phyloP scores from a whole-genome alignment of 2,113 vertebrate species.

The Chascanopsetta lugubris region DNA sequence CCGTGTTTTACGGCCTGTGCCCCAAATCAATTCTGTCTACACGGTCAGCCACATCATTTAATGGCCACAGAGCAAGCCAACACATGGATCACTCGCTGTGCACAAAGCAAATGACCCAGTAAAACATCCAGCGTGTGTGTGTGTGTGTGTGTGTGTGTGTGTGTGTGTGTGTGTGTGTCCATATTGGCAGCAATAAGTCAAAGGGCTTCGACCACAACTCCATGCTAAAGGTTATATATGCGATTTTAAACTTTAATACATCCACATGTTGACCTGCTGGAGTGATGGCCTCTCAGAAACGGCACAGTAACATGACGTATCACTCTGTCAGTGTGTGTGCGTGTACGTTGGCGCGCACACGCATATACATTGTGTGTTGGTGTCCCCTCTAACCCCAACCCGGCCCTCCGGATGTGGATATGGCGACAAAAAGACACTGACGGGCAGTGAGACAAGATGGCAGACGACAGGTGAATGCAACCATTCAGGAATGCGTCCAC shows the following conservation, averaged over 20 bases:
- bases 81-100: constrained; percentile 35
- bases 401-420: neutral
- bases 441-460: neutral
- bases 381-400: neutral
- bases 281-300: neutral
- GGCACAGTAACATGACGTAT: too few species aligned
- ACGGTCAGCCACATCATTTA: constrained; percentile 51
- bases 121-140: neutral
- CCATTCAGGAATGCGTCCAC: neutral
- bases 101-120: constrained; percentile 32
- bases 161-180: neutral
- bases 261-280: neutral
- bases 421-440: neutral
- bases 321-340: neutral
- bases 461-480: neutral
- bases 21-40: constrained; percentile 59
- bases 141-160: neutral
- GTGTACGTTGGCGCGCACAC: neutral
- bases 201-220: neutral
- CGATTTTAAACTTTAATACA: neutral
- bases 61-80: constrained; percentile 30
- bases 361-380: too few species aligned
- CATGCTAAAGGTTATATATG: neutral
- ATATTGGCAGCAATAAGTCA: neutral
- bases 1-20: constrained; percentile 57